Base-by-base conservation (phyloP, 2,888 invertebrate species). In the Melanophora roralis region DNA sequence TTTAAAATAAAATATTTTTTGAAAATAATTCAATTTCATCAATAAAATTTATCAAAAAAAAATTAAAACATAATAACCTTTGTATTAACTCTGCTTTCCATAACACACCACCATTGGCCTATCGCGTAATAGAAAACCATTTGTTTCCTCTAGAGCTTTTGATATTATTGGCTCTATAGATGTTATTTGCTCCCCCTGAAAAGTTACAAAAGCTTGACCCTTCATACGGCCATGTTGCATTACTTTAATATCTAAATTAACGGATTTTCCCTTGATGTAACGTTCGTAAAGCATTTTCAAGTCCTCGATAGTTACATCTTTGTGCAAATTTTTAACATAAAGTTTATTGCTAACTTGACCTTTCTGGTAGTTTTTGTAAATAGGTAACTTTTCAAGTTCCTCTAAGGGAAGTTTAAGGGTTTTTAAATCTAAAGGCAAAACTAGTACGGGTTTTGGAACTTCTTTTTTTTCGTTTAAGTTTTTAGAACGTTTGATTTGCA, bases 191-290 rank as follows among this genome's bases (percentile, higher is more conserved):
- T 23, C 45, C 14, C 72, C 19, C 2, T 57, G 65, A 53, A 90
- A 90, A 0, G 96, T 96, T 0, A 98, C 92, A 91, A 98, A 98
- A 0, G 97, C 97, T 90, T 98, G 98, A 0, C 98, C 98, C 89
- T 97, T 98, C 98, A 98, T 98, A 86, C 97, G 92, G 0, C 98
- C 98, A 89, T 97, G 96, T 86, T 96, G 95, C 97, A 98, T 96
- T 12, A 97, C 92, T 84, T 95, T 92, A 4, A 98, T 93, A 88
- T 93, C 92, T 89, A 93, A 92, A 23, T 36, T 32, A 60, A 91
- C 90, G 55, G 91, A 83, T 8, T 84, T 83, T 6, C 78, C 73
- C 2, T 90, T 86, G 2, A 91, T 87, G 86, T 94, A 97, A 64
- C 94, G 91, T 76, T 92, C 93, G 87, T 94, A 98, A 82, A 98